Conservation (phyloP, 2,888 invertebrate genomes). For the Oeneis ivallda region DNA sequence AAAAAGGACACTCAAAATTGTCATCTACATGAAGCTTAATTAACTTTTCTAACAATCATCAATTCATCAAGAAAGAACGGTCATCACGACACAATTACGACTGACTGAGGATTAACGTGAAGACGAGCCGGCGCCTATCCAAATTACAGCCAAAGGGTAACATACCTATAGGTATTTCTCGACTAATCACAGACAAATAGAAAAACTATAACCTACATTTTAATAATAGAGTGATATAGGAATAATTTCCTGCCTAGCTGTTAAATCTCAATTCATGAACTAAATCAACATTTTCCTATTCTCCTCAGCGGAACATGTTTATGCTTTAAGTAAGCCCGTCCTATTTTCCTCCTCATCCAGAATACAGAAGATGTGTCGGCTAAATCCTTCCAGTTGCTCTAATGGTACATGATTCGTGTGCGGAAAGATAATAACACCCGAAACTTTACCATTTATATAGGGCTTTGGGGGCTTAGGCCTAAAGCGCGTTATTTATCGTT, state of each 20-base stretch:
- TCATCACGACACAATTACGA: too few relatives aligned
- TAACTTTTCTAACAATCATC: too few relatives aligned
- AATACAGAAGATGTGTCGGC: slow-evolving; percentile 2
- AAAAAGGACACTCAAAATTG: too few relatives aligned
- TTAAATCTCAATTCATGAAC: background rate
- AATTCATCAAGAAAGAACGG: too few relatives aligned
- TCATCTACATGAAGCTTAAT: too few relatives aligned
- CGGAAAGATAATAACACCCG: slow-evolving; percentile 13
- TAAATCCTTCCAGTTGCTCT: slow-evolving; percentile 9
- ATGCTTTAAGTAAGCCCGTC: slow-evolving; percentile 2
- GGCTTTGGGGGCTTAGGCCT: slow-evolving; percentile 10
- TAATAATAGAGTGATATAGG: background rate
- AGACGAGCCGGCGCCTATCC: too few relatives aligned
- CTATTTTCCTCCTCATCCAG: background rate
- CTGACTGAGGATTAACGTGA: too few relatives aligned
- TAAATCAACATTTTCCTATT: background rate
- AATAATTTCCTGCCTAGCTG: background rate
- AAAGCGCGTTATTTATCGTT: slow-evolving; percentile 10
- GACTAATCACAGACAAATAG: too few relatives aligned
- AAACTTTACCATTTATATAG: slow-evolving; percentile 11
- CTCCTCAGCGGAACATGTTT: slow-evolving; percentile 1
- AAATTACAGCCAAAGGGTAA: too few relatives aligned
- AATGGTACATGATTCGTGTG: slow-evolving; percentile 17
- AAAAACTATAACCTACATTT: background rate
- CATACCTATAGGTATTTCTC: too few relatives aligned